Conservation (phyloP, 1,140 invertebrate genomes). For the Ectropis grisescens region DNA sequence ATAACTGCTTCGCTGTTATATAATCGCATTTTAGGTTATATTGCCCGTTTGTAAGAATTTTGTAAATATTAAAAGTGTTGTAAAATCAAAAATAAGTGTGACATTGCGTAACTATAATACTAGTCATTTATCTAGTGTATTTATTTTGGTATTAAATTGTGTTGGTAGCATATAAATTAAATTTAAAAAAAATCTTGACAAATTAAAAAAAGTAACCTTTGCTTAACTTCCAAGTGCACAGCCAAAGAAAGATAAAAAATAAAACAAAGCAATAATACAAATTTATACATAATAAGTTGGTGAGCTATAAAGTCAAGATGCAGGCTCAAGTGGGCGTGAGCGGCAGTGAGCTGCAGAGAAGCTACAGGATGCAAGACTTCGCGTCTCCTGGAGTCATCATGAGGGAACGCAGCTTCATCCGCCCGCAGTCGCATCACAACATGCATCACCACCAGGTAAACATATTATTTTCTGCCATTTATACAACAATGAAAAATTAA, state of each 20-base stretch:
- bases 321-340: slow-evolving; percentile 55
- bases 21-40: slow-evolving; percentile 33
- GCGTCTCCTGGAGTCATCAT: slow-evolving; percentile 69
- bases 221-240: slow-evolving; percentile 11
- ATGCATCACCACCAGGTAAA: slow-evolving; percentile 67
- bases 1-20: slow-evolving; percentile 25
- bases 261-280: too few species aligned
- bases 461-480: slow-evolving; percentile 3
- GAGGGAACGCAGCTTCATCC: slow-evolving; percentile 73
- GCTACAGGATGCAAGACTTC: slow-evolving; percentile 67
- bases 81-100: slow-evolving; percentile 31
- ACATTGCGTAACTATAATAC: slow-evolving; percentile 55
- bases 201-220: slow-evolving; percentile 9
- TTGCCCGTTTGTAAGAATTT: slow-evolving; percentile 29
- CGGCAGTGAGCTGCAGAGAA: slow-evolving; percentile 60
- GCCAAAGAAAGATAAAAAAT: slow-evolving; percentile 17
- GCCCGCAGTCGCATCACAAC: slow-evolving; percentile 71
- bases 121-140: slow-evolving; percentile 68
- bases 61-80: slow-evolving; percentile 23
- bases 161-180: slow-evolving; percentile 8
- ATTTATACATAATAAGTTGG: too few species aligned
- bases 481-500: slow-evolving; percentile 1
- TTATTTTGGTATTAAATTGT: slow-evolving; percentile 35
- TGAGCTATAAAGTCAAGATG: slow-evolving; percentile 32
- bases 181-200: too few species aligned